Conservation (phyloP, 1,140 invertebrate species). For the Drosophila repleta region DNA sequence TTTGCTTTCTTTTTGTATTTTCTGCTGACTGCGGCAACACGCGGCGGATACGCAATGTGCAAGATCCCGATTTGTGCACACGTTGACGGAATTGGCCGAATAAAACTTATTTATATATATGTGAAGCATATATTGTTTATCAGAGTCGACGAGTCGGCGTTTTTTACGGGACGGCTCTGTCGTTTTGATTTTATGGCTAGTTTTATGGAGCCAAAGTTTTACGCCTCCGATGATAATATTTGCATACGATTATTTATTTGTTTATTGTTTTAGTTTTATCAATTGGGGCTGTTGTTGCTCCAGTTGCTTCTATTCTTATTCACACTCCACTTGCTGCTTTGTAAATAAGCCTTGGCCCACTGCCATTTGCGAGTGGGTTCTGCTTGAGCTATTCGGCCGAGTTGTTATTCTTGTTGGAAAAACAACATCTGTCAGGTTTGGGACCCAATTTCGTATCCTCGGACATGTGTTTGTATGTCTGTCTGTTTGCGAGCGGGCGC, state of each 20-base stretch:
- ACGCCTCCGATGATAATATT: constrained; percentile 27
- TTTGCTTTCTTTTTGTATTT: constrained; percentile 5
- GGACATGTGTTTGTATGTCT: constrained; percentile 31
- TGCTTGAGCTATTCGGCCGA: constrained; percentile 3
- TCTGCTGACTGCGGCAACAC: constrained; percentile 39
- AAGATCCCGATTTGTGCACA: constrained; percentile 41
- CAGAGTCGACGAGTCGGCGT: constrained; percentile 24
- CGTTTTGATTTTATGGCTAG: constrained; percentile 58
- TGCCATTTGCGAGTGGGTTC: constrained; percentile 27
- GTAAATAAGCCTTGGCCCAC: constrained; percentile 59
- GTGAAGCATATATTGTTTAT: not conserved
- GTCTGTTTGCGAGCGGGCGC: constrained; percentile 33
- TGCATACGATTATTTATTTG: constrained; percentile 31
- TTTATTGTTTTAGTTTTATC: constrained; percentile 22
- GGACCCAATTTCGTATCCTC: constrained; percentile 26
- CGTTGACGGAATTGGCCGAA: constrained; percentile 56
- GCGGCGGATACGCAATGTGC: constrained; percentile 59
- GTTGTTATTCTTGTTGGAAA: constrained; percentile 23
- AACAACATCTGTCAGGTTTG: constrained; percentile 59
- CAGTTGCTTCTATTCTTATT: constrained; percentile 33
- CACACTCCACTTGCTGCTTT: constrained; percentile 34
- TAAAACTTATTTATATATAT: constrained; percentile 46
- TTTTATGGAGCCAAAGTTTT: constrained; percentile 56
- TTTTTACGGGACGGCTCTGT: constrained; percentile 41
- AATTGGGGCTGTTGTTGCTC: constrained; percentile 13